phyloP scores from a whole-genome alignment of 92 coral and sea anemone species.

The Epizoanthus rinbou region DNA sequence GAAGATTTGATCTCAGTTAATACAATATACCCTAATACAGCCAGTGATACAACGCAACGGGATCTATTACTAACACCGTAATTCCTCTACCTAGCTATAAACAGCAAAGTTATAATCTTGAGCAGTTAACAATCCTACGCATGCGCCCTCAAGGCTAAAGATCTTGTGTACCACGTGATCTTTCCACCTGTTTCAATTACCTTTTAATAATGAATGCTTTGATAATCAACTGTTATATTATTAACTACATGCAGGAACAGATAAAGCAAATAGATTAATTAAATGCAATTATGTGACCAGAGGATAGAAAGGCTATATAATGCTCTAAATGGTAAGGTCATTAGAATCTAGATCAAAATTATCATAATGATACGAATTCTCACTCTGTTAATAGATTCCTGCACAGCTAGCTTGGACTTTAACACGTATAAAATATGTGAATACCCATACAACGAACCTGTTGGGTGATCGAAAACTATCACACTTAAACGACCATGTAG shows the following conservation, averaged over 20 bases:
- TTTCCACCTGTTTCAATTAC: background rate
- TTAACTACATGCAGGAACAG: background rate
- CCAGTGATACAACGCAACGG: too few species aligned
- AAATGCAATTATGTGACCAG: background rate
- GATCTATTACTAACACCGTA: too few species aligned
- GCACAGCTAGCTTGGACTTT: background rate
- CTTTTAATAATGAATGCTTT: background rate
- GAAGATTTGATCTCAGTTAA: too few species aligned
- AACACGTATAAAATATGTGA: background rate
- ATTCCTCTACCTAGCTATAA: too few species aligned
- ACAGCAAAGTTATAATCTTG: too few species aligned
- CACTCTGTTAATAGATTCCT: constrained; percentile 2
- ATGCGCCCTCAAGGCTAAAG: too few species aligned
- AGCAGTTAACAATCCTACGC: too few species aligned
- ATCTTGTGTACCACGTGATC: too few species aligned
- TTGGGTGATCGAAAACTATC: constrained; percentile 4
- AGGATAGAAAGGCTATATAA: background rate
- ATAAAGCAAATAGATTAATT: background rate
- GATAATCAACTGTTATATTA: too few species aligned
- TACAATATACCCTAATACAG: too few species aligned
- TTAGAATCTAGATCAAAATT: background rate
- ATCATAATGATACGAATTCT: constrained; percentile 8
- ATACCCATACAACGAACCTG: constrained; percentile 6
- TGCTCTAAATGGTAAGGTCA: too few species aligned
- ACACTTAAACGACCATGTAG: background rate